Base-by-base conservation (phyloP, 2,888 invertebrate genomes). In the Lamellibrachia columna region DNA sequence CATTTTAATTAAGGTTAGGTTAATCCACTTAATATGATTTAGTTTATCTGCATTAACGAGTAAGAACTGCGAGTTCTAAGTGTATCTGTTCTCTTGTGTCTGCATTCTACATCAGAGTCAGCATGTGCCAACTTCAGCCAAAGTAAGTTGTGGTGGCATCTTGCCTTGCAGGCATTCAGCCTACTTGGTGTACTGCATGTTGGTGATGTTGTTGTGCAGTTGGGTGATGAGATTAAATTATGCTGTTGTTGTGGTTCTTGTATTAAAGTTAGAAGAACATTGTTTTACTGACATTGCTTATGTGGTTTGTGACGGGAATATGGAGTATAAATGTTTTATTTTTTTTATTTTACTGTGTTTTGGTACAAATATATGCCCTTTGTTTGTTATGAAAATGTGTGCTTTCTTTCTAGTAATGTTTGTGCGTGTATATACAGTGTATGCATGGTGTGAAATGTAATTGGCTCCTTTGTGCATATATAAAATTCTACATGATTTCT, bases 101-200 rank as follows among this genome's bases (percentile, higher is more conserved):
- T 75, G 75, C 75, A 15, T 75, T 75, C 75, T 22, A 75, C 75
- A 7, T 22, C 75, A 75, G 75, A 75, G 75, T n/a, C 75, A 75
- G 6, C 75, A 75, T 75, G 6, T n/a, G n/a, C 22, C 75, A 75
- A 75, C 22, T 75, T 75, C 75, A 75, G 75, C 75, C 75, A 75
- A 75, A 75, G 75, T 75, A 75, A 75, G 75, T 75, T n/a, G n/a
- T 75, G 75, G 75, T 22, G 75, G 75, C 75, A 75, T 75, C 22
- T 11, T 75, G 75, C 75, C 75, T 75, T 75, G 22, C 15, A 75
- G 75, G 22, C 75, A 75, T 75, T n/a, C 75, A 75, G 75, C 75
- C 15, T n/a, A 75, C 75, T 75, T 75, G 75, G 75, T 22, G 22
- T 15, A 9, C 15, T 75, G 75, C 75, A 75, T 75, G 75, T 22